Evolutionary conservation across 2,797 vertebrate species (phyloP), one percentile per base, ranked within the genome.

Genomic region (Neosalanx taihuensis): DNA sequence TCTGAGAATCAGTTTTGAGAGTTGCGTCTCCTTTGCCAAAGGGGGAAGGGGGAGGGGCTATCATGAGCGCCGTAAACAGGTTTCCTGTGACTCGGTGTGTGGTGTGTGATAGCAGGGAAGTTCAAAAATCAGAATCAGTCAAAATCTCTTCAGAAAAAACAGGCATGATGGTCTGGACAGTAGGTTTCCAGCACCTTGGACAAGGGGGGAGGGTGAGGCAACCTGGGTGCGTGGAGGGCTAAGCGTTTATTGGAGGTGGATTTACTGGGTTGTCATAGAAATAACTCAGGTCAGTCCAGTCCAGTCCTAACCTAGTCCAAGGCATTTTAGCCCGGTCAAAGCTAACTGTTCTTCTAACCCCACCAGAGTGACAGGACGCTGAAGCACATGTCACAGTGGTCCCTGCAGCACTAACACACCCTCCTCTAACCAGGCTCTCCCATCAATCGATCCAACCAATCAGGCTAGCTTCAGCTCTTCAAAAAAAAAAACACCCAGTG

Each of bases 31-130:
- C 74, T 76, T 79, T 72, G 70, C 23, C 33, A 61, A 37, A 49
- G 72, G 69, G 72, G 72, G 67, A 61, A 26, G 30, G 62, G 71
- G 71, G 10, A 10, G 37, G n/a, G n/a, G 64, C 61, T 73, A 65
- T 72, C 75, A 76, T 77, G 73, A 78, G 82, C 75, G 78, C 77
- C 77, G 74, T 84, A 78, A 80, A 84, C 73, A 71, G 7, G 76
- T 76, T 70, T 20, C 12, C 57, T 31, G 58, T 80, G 80, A 81
- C 73, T 80, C 79, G 77, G 72, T 57, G 69, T 35, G 69, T 35
- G 31, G 64, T 60, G 49, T 23, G 49, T 64, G 23, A 56, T 31
- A 62, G 64, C 60, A 69, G 76, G 61, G 67, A 76, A 53, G 67
- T 67, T 77, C 66, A 71, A 76, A 72, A 79, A 74, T n/a, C 67